These are phyloP conservation scores for rat (Rattus norvegicus) DNA, from an alignment of 2,113 vertebrate species.

Conservation along the genomic window DNA sequence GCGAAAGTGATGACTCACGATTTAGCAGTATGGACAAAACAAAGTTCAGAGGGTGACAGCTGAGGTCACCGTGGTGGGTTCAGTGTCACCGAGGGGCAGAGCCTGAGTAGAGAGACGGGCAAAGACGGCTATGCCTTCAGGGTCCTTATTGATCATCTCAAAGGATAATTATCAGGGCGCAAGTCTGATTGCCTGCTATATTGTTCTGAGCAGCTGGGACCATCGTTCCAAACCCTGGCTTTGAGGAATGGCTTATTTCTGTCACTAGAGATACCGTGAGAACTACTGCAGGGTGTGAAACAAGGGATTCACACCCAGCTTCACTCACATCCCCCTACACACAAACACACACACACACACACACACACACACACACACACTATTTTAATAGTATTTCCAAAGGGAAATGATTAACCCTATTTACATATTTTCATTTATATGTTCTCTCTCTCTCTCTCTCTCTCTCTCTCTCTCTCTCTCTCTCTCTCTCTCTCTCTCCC, in stretches of 20 bases:
- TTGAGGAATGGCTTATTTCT: background rate
- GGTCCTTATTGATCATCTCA: slow-evolving; percentile 7
- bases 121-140: slow-evolving; percentile 14
- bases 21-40: background rate
- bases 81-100: background rate
- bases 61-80: background rate
- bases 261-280: background rate
- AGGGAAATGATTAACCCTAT: background rate
- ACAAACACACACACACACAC: background rate
- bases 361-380: background rate
- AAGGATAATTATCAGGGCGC: slow-evolving; percentile 43
- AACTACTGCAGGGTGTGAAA: background rate
- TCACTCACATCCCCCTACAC: background rate
- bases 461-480: background rate
- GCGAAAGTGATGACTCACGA: background rate
- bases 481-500: too few species aligned
- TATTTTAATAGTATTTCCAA: background rate
- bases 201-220: slow-evolving; percentile 31
- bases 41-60: background rate
- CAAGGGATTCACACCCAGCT: accelerated
- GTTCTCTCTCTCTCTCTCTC: background rate
- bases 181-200: background rate
- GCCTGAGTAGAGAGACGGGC: background rate
- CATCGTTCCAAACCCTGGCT: background rate
- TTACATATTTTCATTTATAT: background rate